These are phyloP conservation scores for Pongo abelii DNA, from an alignment of 2,113 vertebrate species.

Conservation along the genomic window DNA sequence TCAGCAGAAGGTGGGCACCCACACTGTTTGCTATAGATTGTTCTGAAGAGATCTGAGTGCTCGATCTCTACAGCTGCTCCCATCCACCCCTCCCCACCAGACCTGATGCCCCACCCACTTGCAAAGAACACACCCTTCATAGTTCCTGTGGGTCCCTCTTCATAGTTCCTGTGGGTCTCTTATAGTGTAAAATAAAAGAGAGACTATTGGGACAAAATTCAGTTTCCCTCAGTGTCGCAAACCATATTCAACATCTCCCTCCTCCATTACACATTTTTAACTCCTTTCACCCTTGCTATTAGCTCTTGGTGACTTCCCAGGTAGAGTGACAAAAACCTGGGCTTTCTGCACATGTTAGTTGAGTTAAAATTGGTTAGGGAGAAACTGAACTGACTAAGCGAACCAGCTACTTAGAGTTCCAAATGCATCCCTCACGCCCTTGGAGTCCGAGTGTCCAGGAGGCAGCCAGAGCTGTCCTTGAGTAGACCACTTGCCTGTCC, in stretches of 20 bases:
- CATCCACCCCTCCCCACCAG: fast-evolving
- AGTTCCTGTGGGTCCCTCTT: background rate
- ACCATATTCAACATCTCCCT: background rate
- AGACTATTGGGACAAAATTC: background rate
- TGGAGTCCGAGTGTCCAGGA: background rate
- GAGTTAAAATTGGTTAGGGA: background rate
- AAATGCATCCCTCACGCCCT: background rate
- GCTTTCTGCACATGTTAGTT: background rate
- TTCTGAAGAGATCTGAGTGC: too few species aligned
- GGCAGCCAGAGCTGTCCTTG: background rate
- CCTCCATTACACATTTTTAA: background rate
- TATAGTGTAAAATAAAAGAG: background rate
- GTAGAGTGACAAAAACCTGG: background rate
- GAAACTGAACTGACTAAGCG: background rate
- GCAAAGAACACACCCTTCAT: background rate
- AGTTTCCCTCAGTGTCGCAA: background rate
- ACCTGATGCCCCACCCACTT: background rate
- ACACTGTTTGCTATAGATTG: background rate
- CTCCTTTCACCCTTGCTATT: background rate
- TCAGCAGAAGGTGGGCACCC: background rate
- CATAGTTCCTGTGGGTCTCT: too few species aligned
- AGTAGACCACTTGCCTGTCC: background rate
- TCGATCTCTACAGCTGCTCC: background rate
- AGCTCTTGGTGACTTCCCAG: background rate
- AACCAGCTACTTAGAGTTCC: background rate